Base-by-base conservation (phyloP, 1,140 invertebrate genomes). In the Drosophila varians region DNA sequence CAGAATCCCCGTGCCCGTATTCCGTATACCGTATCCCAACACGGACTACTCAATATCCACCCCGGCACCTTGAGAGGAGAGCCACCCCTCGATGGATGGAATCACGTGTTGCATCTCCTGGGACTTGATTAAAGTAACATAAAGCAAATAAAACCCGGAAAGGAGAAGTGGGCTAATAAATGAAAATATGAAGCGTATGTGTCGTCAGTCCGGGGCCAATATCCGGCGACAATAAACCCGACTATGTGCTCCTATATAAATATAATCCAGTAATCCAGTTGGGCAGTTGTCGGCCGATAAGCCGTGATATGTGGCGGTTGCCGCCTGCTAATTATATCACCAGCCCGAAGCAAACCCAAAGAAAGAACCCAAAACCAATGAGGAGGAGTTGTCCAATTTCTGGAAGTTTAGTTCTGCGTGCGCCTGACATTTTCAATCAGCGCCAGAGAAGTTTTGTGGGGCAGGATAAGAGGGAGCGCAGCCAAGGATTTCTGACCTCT, bases 101-200 rank as follows among this genome's bases (percentile, higher is more conserved):
- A 68, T 90, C 87, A 90, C 88, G 88, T 90, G 88, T 90, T 90
- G 88, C 87, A 88, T 90, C 88, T 90, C 88, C 46, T 62, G 88
- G 83, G 88, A 90, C 74, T 84, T 90, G 84, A 90, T 90, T 90
- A 90, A 90, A 86, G 78, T 43, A 58, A 46, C 82, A 87, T 87
- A 87, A 87, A 88, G 84, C 84, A 89, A 87, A 87, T 86, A 86
- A 84, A 66, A 74, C 38, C 60, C 46, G 49, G 42, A 45, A 74
- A 66, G 42, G 56, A 66, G 80, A 31, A 76, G 68, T 83, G 64
- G 76, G 80, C 82, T 87, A 87, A 87, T 87, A 87, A 87, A 87
- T 68, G 82, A 87, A 87, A 86, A 87, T 87, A 87, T 87, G 82
- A 82, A 75, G 74, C 80, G 76, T 64, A 83, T 69, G 66, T 72